These are phyloP conservation scores for Delphinapterus leucas DNA, from an alignment of 2,113 vertebrate genomes.

Conservation along the genomic window DNA sequence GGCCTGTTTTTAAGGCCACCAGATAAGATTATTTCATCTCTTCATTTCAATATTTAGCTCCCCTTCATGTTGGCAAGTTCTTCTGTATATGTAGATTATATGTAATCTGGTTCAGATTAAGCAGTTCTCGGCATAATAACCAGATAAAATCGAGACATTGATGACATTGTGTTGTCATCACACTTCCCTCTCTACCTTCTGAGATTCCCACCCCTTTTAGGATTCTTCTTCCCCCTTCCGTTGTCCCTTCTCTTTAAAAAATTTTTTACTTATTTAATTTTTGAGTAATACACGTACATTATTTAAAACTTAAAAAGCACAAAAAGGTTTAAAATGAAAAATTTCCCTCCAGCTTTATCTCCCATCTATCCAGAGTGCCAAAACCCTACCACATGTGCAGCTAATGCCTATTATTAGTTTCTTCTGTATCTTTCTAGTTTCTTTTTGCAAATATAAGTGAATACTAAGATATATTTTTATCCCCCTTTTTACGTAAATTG, in stretches of 20 bases:
- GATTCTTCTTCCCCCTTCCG: neutral
- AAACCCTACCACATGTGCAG: neutral
- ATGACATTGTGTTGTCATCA: neutral
- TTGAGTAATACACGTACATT: neutral
- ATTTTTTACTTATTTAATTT: neutral
- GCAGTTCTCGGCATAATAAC: neutral
- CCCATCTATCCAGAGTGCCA: neutral
- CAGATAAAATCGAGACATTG: neutral
- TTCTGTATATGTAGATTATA: neutral
- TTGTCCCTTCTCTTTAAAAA: neutral
- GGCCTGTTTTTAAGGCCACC: neutral
- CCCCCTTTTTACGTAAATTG: neutral
- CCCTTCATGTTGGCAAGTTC: neutral
- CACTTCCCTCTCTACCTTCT: neutral
- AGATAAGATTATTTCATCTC: neutral
- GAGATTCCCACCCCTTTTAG: neutral
- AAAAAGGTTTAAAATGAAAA: constrained; percentile 32
- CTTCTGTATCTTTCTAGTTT: neutral
- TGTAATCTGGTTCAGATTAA: neutral
- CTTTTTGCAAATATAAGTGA: constrained; percentile 2
- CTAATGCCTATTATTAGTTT: neutral
- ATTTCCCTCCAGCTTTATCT: neutral
- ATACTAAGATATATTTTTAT: neutral
- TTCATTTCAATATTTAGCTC: neutral
- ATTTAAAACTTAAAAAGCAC: constrained; percentile 28